Conservation (phyloP, 1,140 invertebrate species). For the Drosophila subpulchrella region DNA sequence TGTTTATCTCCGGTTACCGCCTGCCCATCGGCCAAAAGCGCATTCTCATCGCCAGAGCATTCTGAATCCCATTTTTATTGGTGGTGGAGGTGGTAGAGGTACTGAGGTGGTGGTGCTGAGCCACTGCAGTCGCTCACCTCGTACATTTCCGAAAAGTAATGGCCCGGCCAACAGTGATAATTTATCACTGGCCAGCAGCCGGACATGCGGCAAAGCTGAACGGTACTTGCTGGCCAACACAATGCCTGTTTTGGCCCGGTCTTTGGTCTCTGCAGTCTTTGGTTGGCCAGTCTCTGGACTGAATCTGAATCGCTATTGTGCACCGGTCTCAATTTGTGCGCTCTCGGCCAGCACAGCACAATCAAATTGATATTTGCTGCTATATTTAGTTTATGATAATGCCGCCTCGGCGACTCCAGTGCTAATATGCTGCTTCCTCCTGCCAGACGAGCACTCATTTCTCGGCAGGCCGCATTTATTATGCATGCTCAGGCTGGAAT, state of each 20-base stretch:
- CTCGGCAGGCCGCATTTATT: conserved; percentile 67
- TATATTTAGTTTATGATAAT: conserved; percentile 83
- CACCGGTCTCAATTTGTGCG: conserved; percentile 73
- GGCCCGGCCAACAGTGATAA: conserved; percentile 76
- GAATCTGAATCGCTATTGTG: conserved; percentile 29
- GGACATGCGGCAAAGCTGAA: conserved; percentile 65
- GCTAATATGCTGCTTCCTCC: conserved; percentile 71
- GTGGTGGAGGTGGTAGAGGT: conserved; percentile 7
- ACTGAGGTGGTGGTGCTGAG: conserved; percentile 29
- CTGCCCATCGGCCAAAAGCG: conserved; percentile 60
- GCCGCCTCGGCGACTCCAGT: conserved; percentile 52
- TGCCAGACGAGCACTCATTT: conserved; percentile 37
- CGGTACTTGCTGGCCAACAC: conserved; percentile 70
- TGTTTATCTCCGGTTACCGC: conserved; percentile 31
- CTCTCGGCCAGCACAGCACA: conserved; percentile 60
- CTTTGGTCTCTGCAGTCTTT: not conserved
- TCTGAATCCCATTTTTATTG: conserved; percentile 54
- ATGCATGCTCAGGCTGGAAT: conserved; percentile 39
- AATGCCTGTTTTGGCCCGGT: conserved; percentile 42
- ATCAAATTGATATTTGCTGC: conserved; percentile 83
- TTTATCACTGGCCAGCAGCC: conserved; percentile 80
- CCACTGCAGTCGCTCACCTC: conserved; percentile 67
- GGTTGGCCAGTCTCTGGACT: not conserved
- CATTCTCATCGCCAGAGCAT: conserved; percentile 57
- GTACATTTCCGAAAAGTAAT: conserved; percentile 81